Evolutionary conservation across 2,888 invertebrate species (phyloP).

Genomic region (Buathra laborator): DNA sequence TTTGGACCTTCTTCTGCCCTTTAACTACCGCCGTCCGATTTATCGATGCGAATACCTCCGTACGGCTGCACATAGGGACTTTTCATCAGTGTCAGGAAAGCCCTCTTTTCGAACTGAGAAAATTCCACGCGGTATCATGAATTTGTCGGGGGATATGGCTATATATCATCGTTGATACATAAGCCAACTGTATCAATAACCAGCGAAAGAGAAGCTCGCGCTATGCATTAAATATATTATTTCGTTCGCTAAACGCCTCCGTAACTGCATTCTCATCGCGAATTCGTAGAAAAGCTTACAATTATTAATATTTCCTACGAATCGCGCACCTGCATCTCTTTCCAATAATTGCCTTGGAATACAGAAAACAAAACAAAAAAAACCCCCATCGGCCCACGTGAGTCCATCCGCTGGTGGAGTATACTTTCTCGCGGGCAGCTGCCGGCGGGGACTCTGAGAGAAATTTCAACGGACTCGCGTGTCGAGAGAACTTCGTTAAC

Average conservation of each 20-base stretch:
- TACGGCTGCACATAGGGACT: background rate
- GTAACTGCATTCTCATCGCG: constrained; percentile 2
- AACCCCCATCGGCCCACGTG: background rate
- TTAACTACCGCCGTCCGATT: background rate
- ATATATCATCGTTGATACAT: background rate
- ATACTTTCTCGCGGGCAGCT: constrained; percentile 40
- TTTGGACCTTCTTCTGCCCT: background rate
- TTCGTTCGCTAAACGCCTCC: constrained; percentile 8
- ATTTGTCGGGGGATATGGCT: background rate
- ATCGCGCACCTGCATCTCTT: constrained; percentile 35
- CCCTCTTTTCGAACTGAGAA: background rate
- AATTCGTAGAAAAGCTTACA: background rate
- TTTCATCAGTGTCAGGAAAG: background rate
- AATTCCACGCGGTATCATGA: constrained; percentile 7
- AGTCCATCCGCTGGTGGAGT: constrained; percentile 3
- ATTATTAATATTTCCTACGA: constrained; percentile 29
- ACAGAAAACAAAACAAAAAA: constrained; percentile 12
- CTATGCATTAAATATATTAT: constrained; percentile 25
- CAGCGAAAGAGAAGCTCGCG: constrained; percentile 33
- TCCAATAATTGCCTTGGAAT: constrained; percentile 42
- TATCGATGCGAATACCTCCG: background rate
- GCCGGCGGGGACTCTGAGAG: constrained; percentile 10
- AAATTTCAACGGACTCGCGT: constrained; percentile 25
- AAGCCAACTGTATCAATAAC: constrained; percentile 47
- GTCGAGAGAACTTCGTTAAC: constrained; percentile 10